Evolutionary conservation across 1,140 invertebrate genomes (phyloP).

Genomic region (Tachypleus tridentatus): DNA sequence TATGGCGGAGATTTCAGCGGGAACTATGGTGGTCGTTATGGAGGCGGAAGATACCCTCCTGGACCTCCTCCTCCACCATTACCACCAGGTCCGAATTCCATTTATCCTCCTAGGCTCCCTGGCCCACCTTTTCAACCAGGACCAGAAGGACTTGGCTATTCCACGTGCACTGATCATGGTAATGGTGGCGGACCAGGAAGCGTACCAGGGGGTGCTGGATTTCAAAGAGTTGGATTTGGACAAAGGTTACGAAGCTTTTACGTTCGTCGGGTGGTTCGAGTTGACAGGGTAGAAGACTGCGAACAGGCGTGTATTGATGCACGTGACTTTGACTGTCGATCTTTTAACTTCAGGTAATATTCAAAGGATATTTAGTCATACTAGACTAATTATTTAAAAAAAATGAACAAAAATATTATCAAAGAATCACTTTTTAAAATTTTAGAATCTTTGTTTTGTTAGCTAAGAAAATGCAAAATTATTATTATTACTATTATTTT

Average conservation of each 20-base stretch:
- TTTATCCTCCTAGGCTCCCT: neutral
- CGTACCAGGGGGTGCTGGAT: conserved; percentile 12
- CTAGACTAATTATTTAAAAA: no score
- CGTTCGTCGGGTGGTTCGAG: conserved; percentile 56
- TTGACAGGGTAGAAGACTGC: conserved; percentile 57
- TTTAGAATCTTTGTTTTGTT: no score
- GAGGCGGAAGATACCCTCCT: neutral
- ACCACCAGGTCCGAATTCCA: neutral
- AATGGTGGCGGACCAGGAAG: conserved; percentile 7
- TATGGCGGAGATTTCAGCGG: neutral
- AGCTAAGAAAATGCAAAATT: no score
- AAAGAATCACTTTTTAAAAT: neutral
- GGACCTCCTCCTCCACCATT: neutral
- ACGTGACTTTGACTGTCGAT: conserved; percentile 69
- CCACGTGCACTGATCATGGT: conserved; percentile 3
- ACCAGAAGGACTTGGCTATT: neutral
- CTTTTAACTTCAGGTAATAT: conserved; percentile 58
- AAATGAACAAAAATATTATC: neutral
- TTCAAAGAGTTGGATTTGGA: conserved; percentile 48
- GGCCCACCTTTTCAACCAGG: neutral
- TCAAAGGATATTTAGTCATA: no score
- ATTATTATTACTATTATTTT: no score
- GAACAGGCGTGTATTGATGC: conserved; percentile 61
- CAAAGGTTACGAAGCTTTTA: conserved; percentile 61
- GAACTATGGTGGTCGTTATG: neutral